Evolutionary conservation across 2,797 vertebrate species (phyloP).

Genomic region (Trachops cirrhosus): DNA sequence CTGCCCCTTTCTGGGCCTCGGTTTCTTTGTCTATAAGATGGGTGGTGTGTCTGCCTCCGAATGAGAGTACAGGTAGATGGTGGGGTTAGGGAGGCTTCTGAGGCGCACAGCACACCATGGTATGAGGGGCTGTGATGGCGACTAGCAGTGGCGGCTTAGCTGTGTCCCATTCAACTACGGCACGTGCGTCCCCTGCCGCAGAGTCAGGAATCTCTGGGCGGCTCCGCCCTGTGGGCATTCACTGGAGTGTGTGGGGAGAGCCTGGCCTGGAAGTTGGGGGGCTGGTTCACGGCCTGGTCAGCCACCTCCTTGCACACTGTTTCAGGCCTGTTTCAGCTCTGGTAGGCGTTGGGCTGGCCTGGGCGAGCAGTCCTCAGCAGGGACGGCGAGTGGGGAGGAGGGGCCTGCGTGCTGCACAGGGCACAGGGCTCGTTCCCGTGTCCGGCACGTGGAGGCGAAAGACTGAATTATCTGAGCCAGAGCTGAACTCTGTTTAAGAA

Average conservation of each 20-base stretch:
- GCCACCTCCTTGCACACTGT: accelerated
- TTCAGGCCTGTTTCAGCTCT: neutral
- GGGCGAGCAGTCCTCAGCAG: neutral
- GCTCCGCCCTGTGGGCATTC: accelerated
- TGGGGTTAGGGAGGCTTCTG: neutral
- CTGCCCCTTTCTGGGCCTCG: neutral
- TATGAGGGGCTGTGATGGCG: accelerated
- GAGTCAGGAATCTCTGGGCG: neutral
- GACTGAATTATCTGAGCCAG: neutral
- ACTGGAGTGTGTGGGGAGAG: neutral
- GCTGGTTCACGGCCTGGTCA: neutral
- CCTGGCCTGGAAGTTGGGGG: no score
- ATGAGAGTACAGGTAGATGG: neutral
- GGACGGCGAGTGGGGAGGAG: neutral
- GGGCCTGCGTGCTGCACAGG: accelerated
- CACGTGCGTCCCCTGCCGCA: neutral
- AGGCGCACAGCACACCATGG: no score
- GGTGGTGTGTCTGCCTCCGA: neutral
- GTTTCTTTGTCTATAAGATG: neutral
- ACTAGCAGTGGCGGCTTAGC: neutral
- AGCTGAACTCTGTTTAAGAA: neutral
- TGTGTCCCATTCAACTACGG: accelerated
- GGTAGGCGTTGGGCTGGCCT: neutral
- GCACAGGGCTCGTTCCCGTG: no score
- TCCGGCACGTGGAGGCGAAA: neutral